Evolutionary conservation across 2,888 invertebrate genomes (phyloP), one percentile per base, ranked within the genome.

Genomic region (Rhamnusium bicolor): DNA sequence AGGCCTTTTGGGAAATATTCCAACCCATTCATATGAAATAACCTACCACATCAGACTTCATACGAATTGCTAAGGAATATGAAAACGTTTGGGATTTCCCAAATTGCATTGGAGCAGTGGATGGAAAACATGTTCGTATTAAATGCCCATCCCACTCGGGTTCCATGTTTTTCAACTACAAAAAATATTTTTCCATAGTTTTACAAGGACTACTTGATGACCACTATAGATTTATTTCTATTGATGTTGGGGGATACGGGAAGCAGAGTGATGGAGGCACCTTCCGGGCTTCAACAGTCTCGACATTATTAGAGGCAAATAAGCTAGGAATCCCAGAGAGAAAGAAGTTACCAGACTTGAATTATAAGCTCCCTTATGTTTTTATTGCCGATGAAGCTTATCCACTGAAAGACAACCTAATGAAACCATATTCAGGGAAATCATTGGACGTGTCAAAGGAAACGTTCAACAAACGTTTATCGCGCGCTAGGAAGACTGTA

Each of bases 371-470:
- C 5, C 32, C 46, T 60, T 47, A 69, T 51, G 60, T 73, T 27
- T 47, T 73, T 16, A 70, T 73, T 32, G 73, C 62, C 8, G 66
- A 69, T 65, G 69, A 73, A 60, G 63, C 73, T 12, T 73, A 69
- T 66, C 63, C 69, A 7, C 60, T 70, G n/a, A 51, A 51, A 70
- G 24, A 19, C 1, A 70, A 70, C 24, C 4, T 69, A 10, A 47
- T 73, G 58, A 69, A 73, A 47, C 73, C 69, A 10, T 73, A 71
- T 71, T 24, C 47, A 1, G 32, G 53, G 24, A 14, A 65, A 51
- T n/a, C 8, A 12, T 60, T 73, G 27, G 16, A 58, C 46, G n/a
- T 29, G 6, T 18, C 53, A 29, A 2, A 73, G 40, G 73, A 73
- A 58, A 60, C 7, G 10, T 72, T 72, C 18, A 72, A 69, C 58